Evolutionary conservation across 2,113 vertebrate genomes (phyloP).

Genomic region (Neodontobutis hainanensis): DNA sequence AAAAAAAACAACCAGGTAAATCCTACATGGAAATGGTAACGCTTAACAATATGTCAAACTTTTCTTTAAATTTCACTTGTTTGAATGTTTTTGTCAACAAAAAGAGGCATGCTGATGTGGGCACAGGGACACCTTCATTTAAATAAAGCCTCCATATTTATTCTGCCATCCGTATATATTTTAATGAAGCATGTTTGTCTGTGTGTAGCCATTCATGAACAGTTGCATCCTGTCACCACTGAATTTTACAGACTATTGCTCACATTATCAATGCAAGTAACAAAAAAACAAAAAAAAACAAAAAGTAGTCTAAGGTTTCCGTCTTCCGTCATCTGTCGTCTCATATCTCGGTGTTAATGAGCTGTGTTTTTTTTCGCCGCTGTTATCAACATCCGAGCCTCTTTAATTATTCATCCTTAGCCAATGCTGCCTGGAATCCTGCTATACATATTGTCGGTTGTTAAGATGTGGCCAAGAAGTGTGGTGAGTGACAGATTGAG

Average conservation of each 20-base stretch:
- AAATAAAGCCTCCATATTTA: background rate
- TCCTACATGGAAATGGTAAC: too few species aligned
- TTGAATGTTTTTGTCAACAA: constrained; percentile 1
- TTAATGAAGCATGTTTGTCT: background rate
- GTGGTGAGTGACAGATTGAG: constrained; percentile 17
- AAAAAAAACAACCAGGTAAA: too few species aligned
- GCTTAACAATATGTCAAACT: too few species aligned
- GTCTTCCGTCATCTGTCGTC: constrained; percentile 44
- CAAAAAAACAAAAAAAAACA: constrained; percentile 21
- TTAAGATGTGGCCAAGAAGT: constrained; percentile 38
- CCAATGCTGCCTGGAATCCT: constrained; percentile 41
- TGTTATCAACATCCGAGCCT: constrained; percentile 46
- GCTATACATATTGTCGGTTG: constrained; percentile 3
- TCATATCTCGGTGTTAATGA: constrained; percentile 59
- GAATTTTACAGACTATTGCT: constrained; percentile 29
- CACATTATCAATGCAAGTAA: constrained; percentile 16
- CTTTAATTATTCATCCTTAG: constrained; percentile 67
- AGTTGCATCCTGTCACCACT: constrained; percentile 3
- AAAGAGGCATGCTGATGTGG: background rate
- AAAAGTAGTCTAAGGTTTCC: constrained; percentile 23
- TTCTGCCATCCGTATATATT: background rate
- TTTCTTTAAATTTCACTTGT: background rate
- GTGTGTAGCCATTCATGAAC: background rate
- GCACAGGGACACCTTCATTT: background rate
- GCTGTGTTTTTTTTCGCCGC: constrained; percentile 36